A percentile compares a stretch with the other conserved stretches of the same genome.
Evolutionary conservation across 1,140 invertebrate genomes (phyloP).

Genomic region (Goniozus legneri): DNA sequence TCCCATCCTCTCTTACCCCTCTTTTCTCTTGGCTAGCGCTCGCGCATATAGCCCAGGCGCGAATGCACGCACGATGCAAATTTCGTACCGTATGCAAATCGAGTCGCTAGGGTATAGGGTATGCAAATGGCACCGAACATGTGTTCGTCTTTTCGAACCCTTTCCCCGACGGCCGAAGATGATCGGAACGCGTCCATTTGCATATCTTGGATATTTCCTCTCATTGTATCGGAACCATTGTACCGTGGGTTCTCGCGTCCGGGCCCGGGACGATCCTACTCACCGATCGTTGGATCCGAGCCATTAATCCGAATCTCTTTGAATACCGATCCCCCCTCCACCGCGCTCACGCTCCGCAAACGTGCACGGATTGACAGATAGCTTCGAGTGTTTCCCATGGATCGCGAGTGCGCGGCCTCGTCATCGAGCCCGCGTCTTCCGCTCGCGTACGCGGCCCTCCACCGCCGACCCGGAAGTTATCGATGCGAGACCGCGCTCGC

Average conservation of each 20-base stretch:
- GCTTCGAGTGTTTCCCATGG: conserved; percentile 49
- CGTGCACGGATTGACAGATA: conserved; percentile 49
- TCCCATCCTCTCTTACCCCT: conserved; percentile 1
- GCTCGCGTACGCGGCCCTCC: no score
- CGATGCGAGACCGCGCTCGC: no score
- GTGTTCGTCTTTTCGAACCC: conserved; percentile 51
- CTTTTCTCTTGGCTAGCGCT: background rate
- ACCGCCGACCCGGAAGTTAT: no score
- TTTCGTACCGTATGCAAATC: conserved; percentile 52
- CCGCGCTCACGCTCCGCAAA: no score
- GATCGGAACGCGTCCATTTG: conserved; percentile 49
- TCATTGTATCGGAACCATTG: conserved; percentile 49
- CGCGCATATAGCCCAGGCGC: conserved; percentile 25
- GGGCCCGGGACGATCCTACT: conserved; percentile 36
- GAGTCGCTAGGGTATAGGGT: conserved; percentile 36
- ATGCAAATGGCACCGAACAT: conserved; percentile 52
- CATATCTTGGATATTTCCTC: conserved; percentile 55
- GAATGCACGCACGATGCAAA: conserved; percentile 51
- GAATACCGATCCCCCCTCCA: no score
- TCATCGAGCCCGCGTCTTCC: no score
- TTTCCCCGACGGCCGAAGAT: conserved; percentile 46
- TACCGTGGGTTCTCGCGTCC: conserved; percentile 35
- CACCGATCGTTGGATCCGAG: conserved; percentile 42
- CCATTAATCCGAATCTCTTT: conserved; percentile 53
- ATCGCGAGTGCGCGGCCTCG: no score